Conservation (phyloP, 2,797 vertebrate species). For the Thamnophis elegans region DNA sequence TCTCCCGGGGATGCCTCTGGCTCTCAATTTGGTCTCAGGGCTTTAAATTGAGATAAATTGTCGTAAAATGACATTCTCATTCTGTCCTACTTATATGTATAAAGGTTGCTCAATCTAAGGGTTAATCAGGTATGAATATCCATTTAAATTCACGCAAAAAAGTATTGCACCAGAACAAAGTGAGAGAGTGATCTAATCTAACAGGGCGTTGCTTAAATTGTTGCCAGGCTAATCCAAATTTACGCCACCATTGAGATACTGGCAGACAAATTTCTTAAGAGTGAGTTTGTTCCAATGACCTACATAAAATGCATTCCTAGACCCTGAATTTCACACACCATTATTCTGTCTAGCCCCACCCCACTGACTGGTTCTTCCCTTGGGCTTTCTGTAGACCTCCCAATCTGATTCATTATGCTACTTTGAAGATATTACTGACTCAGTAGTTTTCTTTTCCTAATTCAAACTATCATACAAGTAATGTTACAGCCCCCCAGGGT, state of each 20-base stretch:
- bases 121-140: neutral
- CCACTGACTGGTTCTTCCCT: neutral
- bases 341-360: conserved; percentile 3
- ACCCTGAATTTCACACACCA: conserved; percentile 4
- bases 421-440: neutral
- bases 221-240: neutral
- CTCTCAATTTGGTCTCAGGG: neutral
- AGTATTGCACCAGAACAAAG: neutral
- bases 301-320: neutral
- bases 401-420: conserved; percentile 27
- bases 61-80: neutral
- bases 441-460: neutral
- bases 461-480: conserved; percentile 12
- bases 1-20: neutral
- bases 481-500: neutral
- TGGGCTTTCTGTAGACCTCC: conserved; percentile 5
- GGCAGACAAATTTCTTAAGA: neutral
- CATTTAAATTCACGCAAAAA: neutral
- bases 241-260: neutral
- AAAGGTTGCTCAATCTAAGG: neutral
- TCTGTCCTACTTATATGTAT: neutral
- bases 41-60: neutral
- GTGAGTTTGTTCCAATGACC: neutral
- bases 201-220: neutral
- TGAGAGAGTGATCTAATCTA: neutral